Base-by-base conservation (phyloP, 2,888 invertebrate genomes). In the Heliconius ethilla region DNA sequence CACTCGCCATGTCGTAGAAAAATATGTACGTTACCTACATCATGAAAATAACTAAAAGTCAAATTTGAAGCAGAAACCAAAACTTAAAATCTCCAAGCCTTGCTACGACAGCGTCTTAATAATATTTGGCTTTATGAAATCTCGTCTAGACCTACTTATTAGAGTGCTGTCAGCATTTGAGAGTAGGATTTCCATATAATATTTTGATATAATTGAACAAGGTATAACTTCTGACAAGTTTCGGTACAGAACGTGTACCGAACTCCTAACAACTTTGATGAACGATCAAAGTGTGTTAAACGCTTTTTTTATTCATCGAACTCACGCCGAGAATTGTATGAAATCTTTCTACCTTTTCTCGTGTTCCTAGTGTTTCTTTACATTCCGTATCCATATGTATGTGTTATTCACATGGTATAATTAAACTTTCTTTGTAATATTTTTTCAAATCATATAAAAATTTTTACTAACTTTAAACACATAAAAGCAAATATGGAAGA, bases 221-320 rank as follows among this genome's bases (percentile, higher is more conserved):
- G 33, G 22, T 33, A 27, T 6, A 55, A 29, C 27, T 70, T 70
- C 29, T 59, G 70, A 55, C 55, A 70, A 55, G 55, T 70, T 70
- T n/a, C 7, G n/a, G 37, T 37, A 37, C 22, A 37, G 29, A 11
- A 51, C 18, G 22, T 55, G 22, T 55, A 11, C 51, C 27, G 11
- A 7, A 51, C 18, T 55, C n/a, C 3, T 27, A n/a, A 13, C 13
- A 72, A 59, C 55, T 72, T 55, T 72, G 70, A 59, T 55, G 55
- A 33, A 55, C 55, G 22, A n/a, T 33, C 55, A 29, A 72, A 55
- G 59, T 3, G 13, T 33, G 55, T 29, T 55, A n/a, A 72, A 55
- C 22, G n/a, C 2, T 55, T 13, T 37, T 37, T n/a, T n/a, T n/a
- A 27, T 72, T 59, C 55, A 33, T 55, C 45, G 15, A 15, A 29